Base-by-base conservation (phyloP, 2,113 vertebrate species). In the Sminthopsis crassicaudata region DNA sequence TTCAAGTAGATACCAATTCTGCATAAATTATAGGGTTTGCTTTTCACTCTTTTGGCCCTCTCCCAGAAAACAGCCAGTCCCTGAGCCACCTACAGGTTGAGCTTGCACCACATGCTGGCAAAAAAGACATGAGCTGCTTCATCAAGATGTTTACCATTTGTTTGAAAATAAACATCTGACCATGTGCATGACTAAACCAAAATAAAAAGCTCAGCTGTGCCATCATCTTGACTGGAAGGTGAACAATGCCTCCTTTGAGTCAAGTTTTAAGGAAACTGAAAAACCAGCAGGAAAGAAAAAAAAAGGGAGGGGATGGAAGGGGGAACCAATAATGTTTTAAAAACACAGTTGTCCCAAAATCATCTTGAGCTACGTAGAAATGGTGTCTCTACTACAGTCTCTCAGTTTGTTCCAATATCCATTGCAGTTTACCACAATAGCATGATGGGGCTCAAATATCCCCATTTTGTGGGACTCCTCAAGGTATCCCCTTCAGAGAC, bases 11-110 rank as follows among this genome's bases (percentile, higher is more conserved):
- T 93, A 93, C 67, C 57, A 24, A 30, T 67, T 95, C 53, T 94
- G 90, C 26, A 93, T 94, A 96, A 94, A 97, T 96, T 95, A 94
- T 92, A 96, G 94, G 95, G 94, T 91, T 96, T 95, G 95, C 96
- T 19, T 92, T 90, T 48, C 0, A 16, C 53, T 94, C 90, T 91
- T 27, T 90, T 95, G 91, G 60, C 42, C 60, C n/a, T 96, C 92
- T 94, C 90, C 0, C 23, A 91, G 88, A 90, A 93, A 96, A 53
- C 93, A 46, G 76, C 48, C 3, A 53, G 90, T 46, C 92, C 0
- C 46, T 0, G 50, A 1, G 23, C 89, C 92, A 94, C 84, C 97
- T 50, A 88, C 0, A 23, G 95, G 7, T 91, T 91, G 22, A 54
- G 91, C 92, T 54, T 46, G 60, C 16, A 51, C 91, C 96, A 46